Base-by-base conservation (phyloP, 2,113 vertebrate genomes). In the Siphamia tubifer region DNA sequence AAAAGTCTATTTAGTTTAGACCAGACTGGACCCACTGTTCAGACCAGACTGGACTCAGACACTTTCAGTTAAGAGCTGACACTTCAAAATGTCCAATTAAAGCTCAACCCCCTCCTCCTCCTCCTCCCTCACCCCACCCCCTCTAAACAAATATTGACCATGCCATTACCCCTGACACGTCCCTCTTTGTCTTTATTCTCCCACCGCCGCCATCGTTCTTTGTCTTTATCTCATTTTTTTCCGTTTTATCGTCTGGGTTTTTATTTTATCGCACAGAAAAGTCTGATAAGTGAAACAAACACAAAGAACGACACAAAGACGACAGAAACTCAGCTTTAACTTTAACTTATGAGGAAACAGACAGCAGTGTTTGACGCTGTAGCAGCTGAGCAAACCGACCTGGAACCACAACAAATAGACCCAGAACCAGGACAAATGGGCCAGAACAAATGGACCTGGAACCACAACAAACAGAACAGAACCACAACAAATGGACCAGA, bases 81-180 rank as follows among this genome's bases (percentile, higher is more conserved):
- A 3, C n/a, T 25, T 19, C 10, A 43, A 34, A 24, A 13, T 17
- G 36, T 36, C 16, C 6, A 19, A 32, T n/a, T n/a, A n/a, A n/a
- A n/a, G n/a, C n/a, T n/a, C n/a, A n/a, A n/a, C n/a, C n/a, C 39
- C 10, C 52, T 31, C 19, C 21, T 10, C n/a, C 47, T 30, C 12
- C 6, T 9, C 20, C 11, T 24, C 8, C 12, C n/a, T n/a, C n/a
- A n/a, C n/a, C n/a, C n/a, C n/a, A 87, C 68, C 66, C 25, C 69
- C 32, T 52, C 52, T 60, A 86, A 88, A 69, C 76, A 78, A 90
- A 91, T 88, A 89, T 92, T 90, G 85, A 71, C 89, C 25, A 30
- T 83, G 66, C 20, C 85, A 90, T 91, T 90, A 87, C 82, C 55
- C 3, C 63, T 68, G 24, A 43, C 58, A 35, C 53, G 30, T 62